phyloP scores from a whole-genome alignment of 2,888 invertebrate genomes.

The Hymenopus coronatus region DNA sequence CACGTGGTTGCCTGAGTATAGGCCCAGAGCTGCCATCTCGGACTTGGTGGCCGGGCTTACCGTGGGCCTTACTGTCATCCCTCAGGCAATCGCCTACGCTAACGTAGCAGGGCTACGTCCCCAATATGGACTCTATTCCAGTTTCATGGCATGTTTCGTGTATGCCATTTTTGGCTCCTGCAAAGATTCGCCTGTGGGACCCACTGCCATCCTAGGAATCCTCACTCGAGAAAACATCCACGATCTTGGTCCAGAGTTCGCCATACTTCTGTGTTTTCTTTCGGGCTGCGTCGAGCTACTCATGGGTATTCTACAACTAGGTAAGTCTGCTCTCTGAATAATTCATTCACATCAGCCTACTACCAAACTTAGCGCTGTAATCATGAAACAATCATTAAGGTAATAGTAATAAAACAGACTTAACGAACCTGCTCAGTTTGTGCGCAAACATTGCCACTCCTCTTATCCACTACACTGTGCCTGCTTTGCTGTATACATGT shows the following conservation, averaged over 20 bases:
- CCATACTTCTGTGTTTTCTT: conserved; percentile 68
- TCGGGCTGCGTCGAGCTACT: conserved; percentile 68
- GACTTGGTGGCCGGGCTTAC: conserved; percentile 75
- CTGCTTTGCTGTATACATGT: too few species aligned
- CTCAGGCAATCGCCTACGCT: conserved; percentile 76
- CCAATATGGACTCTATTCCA: conserved; percentile 93
- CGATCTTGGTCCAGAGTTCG: conserved; percentile 67
- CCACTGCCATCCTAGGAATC: conserved; percentile 85
- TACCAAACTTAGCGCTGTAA: too few species aligned
- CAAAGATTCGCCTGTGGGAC: conserved; percentile 84
- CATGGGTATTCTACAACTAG: conserved; percentile 71
- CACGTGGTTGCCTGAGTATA: conserved; percentile 66
- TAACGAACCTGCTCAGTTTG: too few species aligned
- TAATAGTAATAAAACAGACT: too few species aligned
- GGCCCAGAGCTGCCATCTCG: conserved; percentile 54
- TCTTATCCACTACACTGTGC: too few species aligned
- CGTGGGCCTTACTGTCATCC: conserved; percentile 73
- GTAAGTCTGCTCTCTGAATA: conserved; percentile 47
- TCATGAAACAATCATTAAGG: too few species aligned
- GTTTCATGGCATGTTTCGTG: conserved; percentile 90
- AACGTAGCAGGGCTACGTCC: conserved; percentile 69
- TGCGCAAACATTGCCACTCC: too few species aligned
- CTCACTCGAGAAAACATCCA: conserved; percentile 72
- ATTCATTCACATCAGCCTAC: too few species aligned
- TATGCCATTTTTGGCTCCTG: conserved; percentile 88